phyloP scores from a whole-genome alignment of 2,888 invertebrate species.

The Gisinianus flammeolus region DNA sequence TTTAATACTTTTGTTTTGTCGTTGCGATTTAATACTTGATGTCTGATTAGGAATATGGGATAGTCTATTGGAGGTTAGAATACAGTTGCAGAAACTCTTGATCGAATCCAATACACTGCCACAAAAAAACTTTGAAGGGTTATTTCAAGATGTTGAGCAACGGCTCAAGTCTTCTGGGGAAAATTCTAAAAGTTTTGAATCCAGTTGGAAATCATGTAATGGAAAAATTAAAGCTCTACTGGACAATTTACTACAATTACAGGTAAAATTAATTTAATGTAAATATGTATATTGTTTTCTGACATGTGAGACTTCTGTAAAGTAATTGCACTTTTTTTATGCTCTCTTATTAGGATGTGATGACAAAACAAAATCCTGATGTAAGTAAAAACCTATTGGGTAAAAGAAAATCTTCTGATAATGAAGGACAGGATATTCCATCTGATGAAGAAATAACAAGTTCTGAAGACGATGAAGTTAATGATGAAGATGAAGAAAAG shows the following conservation, averaged over 20 bases:
- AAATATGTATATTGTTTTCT: neutral
- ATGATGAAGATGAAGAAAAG: neutral
- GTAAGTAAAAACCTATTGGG: conserved; percentile 65
- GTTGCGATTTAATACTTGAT: neutral
- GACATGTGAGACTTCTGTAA: neutral
- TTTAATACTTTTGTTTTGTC: neutral
- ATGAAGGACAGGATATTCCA: neutral
- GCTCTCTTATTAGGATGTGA: conserved; percentile 33
- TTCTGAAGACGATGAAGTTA: conserved; percentile 42
- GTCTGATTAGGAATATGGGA: conserved; percentile 70
- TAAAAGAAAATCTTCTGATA: neutral
- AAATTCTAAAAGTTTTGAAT: conserved; percentile 63
- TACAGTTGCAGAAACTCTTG: conserved; percentile 83
- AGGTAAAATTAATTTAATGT: conserved; percentile 62
- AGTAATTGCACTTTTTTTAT: conserved; percentile 62
- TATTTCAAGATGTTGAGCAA: conserved; percentile 62
- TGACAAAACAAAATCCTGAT: conserved; percentile 66
- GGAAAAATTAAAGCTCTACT: conserved; percentile 68
- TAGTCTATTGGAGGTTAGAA: conserved; percentile 80
- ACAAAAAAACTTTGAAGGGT: conserved; percentile 66
- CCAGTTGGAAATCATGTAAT: conserved; percentile 66
- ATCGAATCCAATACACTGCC: conserved; percentile 80
- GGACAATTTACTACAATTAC: conserved; percentile 66
- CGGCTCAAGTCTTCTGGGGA: conserved; percentile 16
- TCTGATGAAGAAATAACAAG: conserved; percentile 53